These are phyloP conservation scores for Collichthys lucidus DNA, from an alignment of 2,113 vertebrate species.

Conservation along the genomic window DNA sequence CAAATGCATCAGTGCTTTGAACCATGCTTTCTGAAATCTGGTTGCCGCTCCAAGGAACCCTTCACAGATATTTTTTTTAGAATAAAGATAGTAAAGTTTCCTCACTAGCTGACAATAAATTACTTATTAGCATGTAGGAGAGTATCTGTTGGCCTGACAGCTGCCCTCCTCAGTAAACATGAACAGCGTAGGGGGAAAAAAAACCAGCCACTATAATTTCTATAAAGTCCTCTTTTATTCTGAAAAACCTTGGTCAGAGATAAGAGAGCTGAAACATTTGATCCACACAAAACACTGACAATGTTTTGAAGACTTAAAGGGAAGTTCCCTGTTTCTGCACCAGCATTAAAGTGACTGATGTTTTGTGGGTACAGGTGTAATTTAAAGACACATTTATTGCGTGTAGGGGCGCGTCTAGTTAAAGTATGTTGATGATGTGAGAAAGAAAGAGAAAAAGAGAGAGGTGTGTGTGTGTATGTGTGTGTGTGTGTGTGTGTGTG, in stretches of 20 bases:
- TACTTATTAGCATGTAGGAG: background rate
- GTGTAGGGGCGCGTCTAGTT: background rate
- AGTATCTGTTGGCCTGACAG: background rate
- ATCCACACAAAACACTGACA: background rate
- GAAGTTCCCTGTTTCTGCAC: background rate
- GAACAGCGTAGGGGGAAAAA: background rate
- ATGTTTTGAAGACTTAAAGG: background rate
- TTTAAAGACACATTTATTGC: background rate
- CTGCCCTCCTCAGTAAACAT: background rate
- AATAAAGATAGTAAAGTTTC: background rate
- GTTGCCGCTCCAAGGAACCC: background rate
- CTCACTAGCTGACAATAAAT: background rate
- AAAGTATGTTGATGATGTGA: background rate
- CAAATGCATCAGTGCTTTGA: background rate
- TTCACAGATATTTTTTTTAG: background rate
- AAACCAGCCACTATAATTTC: background rate
- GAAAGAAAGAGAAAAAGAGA: too few relatives aligned
- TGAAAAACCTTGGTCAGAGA: background rate
- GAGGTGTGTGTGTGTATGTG: background rate
- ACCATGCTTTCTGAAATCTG: background rate
- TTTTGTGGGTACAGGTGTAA: rapidly evolving
- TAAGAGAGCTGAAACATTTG: background rate
- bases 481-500: too few relatives aligned
- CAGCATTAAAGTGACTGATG: background rate
- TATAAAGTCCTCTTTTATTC: background rate